Evolutionary conservation across 23 tunicate genomes (phyloP), one percentile per base, ranked within the genome.

Genomic region (Botrylloides violaceus): DNA sequence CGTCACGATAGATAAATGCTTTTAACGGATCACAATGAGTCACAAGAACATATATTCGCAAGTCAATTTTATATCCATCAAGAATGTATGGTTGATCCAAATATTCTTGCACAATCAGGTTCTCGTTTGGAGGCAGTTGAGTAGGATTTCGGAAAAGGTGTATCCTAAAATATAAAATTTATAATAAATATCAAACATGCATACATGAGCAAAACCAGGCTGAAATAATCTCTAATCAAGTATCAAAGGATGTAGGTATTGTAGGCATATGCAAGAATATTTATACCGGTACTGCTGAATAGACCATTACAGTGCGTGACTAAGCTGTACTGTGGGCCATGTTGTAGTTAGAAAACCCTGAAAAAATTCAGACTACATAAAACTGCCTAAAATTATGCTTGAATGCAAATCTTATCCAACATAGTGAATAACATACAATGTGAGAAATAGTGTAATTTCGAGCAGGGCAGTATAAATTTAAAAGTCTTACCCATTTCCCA

Each of bases 11-110:
- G 3, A 87, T 36, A 56, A 87, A 87, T 23, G 72, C 73, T 25
- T 77, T 70, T 3, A 87, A 79, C 36, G 96, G 96, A 57, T 87
- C 96, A 64, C 96, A 87, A 68, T 81, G 79, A 12, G 96, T 87
- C 7, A 87, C 83, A 18, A 87, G 71, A 4, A 75, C 85, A 70
- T 87, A 87, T 24, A 87, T 57, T 9, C 96, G 76, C 29, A 87
- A 65, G 61, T 87, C 96, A 25, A 87, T 73, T 61, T 87, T 87
- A 60, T 81, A 87, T 24, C 82, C 96, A 65, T 87, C 96, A 22
- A 81, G 71, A 23, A 87, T 28, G 25, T 80, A 43, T 7, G 96
- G 96, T 55, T 77, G 76, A 70, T 87, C 87, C 28, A 87, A 77
- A 31, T 87, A 87, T 64, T 87, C 87, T 70, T 87, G 96, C 18